Evolutionary conservation across 2,888 invertebrate species (phyloP).

Genomic region (Spilosoma lubricipeda): DNA sequence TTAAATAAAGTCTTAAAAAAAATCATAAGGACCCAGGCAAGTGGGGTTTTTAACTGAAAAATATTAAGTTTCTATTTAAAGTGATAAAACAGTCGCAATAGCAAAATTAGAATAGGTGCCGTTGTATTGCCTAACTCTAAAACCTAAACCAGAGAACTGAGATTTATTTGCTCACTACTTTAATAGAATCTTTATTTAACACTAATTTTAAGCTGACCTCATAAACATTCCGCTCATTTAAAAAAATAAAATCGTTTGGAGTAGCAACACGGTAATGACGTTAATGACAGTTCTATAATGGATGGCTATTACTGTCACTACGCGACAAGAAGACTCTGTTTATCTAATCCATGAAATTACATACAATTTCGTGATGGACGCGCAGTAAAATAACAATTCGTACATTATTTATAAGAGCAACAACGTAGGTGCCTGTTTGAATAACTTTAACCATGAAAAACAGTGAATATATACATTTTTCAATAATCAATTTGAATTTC

Average conservation of each 20-base stretch:
- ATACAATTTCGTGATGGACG: background rate
- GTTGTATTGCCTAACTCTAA: background rate
- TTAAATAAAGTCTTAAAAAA: too few relatives aligned
- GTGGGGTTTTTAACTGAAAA: too few relatives aligned
- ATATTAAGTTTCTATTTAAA: too few relatives aligned
- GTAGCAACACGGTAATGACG: background rate
- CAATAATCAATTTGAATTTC: conserved; percentile 29
- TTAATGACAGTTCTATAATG: background rate
- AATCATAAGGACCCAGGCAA: too few relatives aligned
- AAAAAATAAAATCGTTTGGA: background rate
- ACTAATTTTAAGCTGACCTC: too few relatives aligned
- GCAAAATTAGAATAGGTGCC: background rate
- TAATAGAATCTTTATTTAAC: too few relatives aligned
- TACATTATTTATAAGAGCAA: conserved; percentile 13
- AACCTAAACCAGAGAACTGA: background rate
- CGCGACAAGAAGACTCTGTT: background rate
- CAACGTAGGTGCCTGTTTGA: conserved; percentile 15
- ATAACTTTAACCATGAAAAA: conserved; percentile 15
- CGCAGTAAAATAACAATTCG: conserved; percentile 8
- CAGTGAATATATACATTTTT: conserved; percentile 7
- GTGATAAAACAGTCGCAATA: background rate
- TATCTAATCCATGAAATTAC: background rate
- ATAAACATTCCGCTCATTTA: background rate
- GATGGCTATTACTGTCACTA: background rate
- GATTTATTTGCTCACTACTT: too few relatives aligned